Evolutionary conservation across 2,888 invertebrate genomes (phyloP).

Genomic region (Drosophila sordidapex): DNA sequence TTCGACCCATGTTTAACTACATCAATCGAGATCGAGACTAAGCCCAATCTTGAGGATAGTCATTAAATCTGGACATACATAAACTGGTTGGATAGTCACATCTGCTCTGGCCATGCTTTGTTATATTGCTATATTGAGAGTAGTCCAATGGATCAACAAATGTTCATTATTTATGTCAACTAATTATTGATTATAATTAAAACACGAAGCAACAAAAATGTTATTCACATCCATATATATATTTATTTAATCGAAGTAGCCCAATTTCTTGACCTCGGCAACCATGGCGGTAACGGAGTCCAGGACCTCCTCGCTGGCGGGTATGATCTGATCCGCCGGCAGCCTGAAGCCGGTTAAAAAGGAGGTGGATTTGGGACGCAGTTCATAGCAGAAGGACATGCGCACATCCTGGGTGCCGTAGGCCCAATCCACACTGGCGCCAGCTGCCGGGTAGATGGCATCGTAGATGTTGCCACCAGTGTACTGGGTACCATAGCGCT

Average conservation of each 20-base stretch:
- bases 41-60: not conserved
- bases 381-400: constrained; percentile 86
- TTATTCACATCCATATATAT: not conserved
- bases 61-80: not conserved
- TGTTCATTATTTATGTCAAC: not conserved
- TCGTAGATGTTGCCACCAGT: constrained; percentile 87
- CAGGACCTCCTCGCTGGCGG: constrained; percentile 88
- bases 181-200: not conserved
- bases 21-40: constrained; percentile 64
- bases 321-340: constrained; percentile 88
- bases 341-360: constrained; percentile 88
- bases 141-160: not conserved
- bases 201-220: not conserved
- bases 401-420: constrained; percentile 87
- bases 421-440: constrained; percentile 91
- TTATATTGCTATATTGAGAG: not conserved
- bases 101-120: not conserved
- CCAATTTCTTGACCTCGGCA: constrained; percentile 80
- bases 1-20: constrained; percentile 86
- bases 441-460: constrained; percentile 87
- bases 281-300: constrained; percentile 86
- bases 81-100: not conserved
- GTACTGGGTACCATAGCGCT: constrained; percentile 87
- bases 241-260: constrained; percentile 61
- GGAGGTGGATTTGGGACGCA: constrained; percentile 85